Evolutionary conservation across 64 coral and sea anemone species (phyloP), one percentile per base, ranked within the genome.

Genomic region (Stylophora pistillata): DNA sequence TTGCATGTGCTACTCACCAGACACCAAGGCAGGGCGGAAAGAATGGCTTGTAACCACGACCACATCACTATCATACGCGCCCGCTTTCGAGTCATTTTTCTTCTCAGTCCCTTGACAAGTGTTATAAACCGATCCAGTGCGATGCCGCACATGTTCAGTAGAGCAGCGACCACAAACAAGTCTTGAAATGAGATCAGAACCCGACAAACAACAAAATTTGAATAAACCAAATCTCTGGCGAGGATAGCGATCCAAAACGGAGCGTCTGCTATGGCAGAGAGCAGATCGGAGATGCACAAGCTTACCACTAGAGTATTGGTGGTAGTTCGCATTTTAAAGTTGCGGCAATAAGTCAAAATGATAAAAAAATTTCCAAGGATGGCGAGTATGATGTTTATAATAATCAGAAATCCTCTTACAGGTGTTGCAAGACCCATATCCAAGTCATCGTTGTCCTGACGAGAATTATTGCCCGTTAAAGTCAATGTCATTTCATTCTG

Each of bases 281-380:
- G 76, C 29, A 96, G 26, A n/a, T 96, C 94, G 23, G 94, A 87
- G 47, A 71, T 68, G 37, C 90, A 92, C 79, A 96, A 33, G 32
- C 92, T 96, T 16, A 96, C 86, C 28, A 96, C 94, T 20, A 96
- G 66, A 27, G 94, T 96, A 33, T 96, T 96, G 1, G 94, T 96
- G 41, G 83, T 83, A 23, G 90, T 96, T 53, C 94, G 86, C 94
- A 96, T 96, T 86, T 96, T 96, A 17, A 93, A 89, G 53, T 88
- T 96, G 10, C 89, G 89, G 79, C 86, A 93, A 63, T 89, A 96
- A 58, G 94, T 73, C 4, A 93, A 72, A n/a, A 93, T 81, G 86
- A 93, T 96, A 26, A 93, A 96, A 26, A 85, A 96, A 63, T 96
- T 96, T 56, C 94, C 94, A 53, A 92, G 74, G 31, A 93, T 68